Base-by-base conservation (phyloP, 37 sponge, comb jelly and placozoan species). In the Spongia lamella region DNA sequence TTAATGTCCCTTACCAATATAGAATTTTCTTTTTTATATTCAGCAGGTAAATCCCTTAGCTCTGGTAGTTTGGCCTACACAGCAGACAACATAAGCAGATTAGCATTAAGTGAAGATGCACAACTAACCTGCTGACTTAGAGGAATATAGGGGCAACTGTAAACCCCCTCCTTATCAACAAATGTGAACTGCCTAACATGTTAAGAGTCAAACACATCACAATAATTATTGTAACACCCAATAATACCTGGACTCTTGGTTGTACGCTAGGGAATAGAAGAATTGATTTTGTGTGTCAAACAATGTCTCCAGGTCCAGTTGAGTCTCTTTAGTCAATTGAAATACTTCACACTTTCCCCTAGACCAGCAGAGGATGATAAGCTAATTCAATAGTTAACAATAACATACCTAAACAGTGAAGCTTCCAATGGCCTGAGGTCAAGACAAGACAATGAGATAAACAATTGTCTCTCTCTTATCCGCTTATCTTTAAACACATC, bases 311-410 rank as follows among this genome's bases (percentile, higher is more conserved):
- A 92, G 21, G 43, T 76, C 53, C 1, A 50, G 33, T 43, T 43
- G 47, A 0, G 7, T 19, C 0, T 79, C 58, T 0, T 79, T 77
- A 3, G 38, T 30, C n/a, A 86, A 27, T 34, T 71, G 29, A 52
- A 86, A 73, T 13, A 92, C 89, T 7, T 55, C 17, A 40, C 93
- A 92, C 25, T 83, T 88, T 3, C 93, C 93, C 80, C 93, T 91
- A 27, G 1, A 75, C 33, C 15, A 72, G n/a, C n/a, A n/a, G n/a
- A n/a, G 15, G 19, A 68, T 38, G 21, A 21, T 32, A 68, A 32
- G 24, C 15, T 32, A 32, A 32, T 16, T 19, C 36, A 27, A 38
- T 13, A 38, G 3, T 68, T 14, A 3, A 52, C 35, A 32, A 1
- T 68, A 19, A 26, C n/a, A 14, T 63, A 93, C 94, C 83, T 88